Conservation (phyloP, 2,888 invertebrate species). For the Drosophila macrospina region DNA sequence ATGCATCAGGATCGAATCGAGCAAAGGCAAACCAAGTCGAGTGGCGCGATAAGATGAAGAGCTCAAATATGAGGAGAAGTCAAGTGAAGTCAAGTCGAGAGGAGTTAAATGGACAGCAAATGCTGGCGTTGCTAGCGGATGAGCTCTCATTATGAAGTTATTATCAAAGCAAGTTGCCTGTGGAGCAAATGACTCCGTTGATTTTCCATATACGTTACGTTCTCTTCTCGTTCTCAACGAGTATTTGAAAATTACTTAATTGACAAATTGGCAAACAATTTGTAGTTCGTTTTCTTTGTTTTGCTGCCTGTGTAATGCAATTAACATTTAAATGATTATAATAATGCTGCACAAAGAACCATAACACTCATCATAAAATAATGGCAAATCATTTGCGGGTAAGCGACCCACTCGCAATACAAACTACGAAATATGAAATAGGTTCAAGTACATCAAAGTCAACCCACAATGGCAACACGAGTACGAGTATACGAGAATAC, state of each 20-base stretch:
- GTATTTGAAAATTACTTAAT: constrained; percentile 54
- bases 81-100: not conserved
- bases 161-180: constrained; percentile 58
- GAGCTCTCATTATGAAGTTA: constrained; percentile 75
- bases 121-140: constrained; percentile 51
- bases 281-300: constrained; percentile 30
- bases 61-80: not conserved
- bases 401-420: constrained; percentile 63
- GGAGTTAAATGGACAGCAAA: constrained; percentile 2
- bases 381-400: constrained; percentile 66
- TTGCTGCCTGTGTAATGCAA: constrained; percentile 50
- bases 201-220: constrained; percentile 48
- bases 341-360: constrained; percentile 59
- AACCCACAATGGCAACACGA: constrained; percentile 42
- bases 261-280: constrained; percentile 60
- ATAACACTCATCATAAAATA: constrained; percentile 60
- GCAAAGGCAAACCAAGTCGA: constrained; percentile 5
- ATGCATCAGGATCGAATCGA: constrained; percentile 50
- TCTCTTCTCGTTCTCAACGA: too few species aligned
- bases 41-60: constrained; percentile 25
- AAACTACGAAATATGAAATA: constrained; percentile 47
- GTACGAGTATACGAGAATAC: too few species aligned
- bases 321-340: constrained; percentile 70
- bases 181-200: constrained; percentile 46
- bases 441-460: constrained; percentile 67